Base-by-base conservation (phyloP, 2,113 vertebrate genomes). In the Scomber japonicus region DNA sequence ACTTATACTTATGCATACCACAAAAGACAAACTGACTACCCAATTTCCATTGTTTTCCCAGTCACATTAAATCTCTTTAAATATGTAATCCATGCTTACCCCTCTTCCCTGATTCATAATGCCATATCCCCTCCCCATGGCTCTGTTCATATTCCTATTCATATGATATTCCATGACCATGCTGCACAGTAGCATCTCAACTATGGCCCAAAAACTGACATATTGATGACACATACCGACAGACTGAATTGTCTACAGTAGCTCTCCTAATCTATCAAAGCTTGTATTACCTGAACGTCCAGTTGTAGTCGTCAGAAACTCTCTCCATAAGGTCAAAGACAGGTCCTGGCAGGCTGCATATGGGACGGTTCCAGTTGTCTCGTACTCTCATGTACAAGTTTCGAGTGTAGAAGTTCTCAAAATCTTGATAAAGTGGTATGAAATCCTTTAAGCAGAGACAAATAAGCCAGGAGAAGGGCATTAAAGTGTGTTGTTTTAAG, bases 391-490 rank as follows among this genome's bases (percentile, higher is more conserved):
- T 95, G 90, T 99, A 99, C 78, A 99, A 88, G 62, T 99, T 99
- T 65, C 98, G 93, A 11, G 91, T 98, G 86, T 95, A 99, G 93
- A 99, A 99, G 93, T 97, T 97, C 91, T 99, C 97, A 94, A 98
- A 99, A 84, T 99, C 97, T 96, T 97, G 97, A 90, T 99, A 99
- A 66, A 99, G 95, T 2, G 97, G 97, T 75, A 98, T 95, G 88
- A 99, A 99, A 83, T 97, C 95, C 98, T 99, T 65, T 19, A 17
- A 60, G 44, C 8, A 74, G 49, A 63, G 10, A 75, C 4, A 71
- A 56, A 15, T 11, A 56, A 54, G 3, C 4, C 6, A 55, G 12
- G 17, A 59, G 0, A 15, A 54, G 7, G 9, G 53, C 68, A 62
- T 63, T 50, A 46, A 12, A 44, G 4, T 31, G 44, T 4, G 40